phyloP scores from a whole-genome alignment of 2,797 vertebrate genomes.

The Amniataba percoides region DNA sequence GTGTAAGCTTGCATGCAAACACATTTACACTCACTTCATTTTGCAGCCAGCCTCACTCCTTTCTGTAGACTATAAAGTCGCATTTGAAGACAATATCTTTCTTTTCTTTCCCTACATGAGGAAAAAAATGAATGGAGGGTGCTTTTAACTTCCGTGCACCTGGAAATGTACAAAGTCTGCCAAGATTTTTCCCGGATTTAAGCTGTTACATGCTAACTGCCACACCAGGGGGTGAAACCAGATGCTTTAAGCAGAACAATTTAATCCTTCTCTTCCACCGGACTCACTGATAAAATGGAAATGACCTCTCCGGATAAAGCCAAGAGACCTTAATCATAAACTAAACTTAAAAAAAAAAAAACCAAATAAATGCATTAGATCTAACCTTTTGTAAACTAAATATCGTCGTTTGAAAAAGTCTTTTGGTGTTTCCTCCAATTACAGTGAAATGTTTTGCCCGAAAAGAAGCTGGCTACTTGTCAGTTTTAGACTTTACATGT shows the following conservation, averaged over 20 bases:
- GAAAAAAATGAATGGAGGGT: constrained; percentile 16
- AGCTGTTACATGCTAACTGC: constrained; percentile 51
- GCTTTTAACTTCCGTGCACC: constrained; percentile 54
- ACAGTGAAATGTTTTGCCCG: constrained; percentile 38
- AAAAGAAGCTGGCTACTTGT: constrained; percentile 55
- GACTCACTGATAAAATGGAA: constrained; percentile 50
- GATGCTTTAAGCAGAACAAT: constrained; percentile 50
- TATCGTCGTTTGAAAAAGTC: constrained; percentile 15
- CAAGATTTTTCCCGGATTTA: constrained; percentile 53
- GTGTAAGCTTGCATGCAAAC: constrained; percentile 24
- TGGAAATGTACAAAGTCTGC: constrained; percentile 50
- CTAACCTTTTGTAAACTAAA: constrained; percentile 32
- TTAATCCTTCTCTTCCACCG: constrained; percentile 42
- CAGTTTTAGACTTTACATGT: constrained; percentile 59
- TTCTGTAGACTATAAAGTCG: constrained; percentile 23
- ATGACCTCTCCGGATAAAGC: constrained; percentile 33
- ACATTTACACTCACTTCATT: neutral
- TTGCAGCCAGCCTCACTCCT: neutral
- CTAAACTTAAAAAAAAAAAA: constrained; percentile 15
- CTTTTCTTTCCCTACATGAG: constrained; percentile 19
- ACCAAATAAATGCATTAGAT: constrained; percentile 28
- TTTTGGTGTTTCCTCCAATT: constrained; percentile 52
- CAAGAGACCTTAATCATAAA: constrained; percentile 29
- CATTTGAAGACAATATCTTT: constrained; percentile 39
- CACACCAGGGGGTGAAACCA: constrained; percentile 58